These are phyloP conservation scores for Microchrysa polita DNA, from an alignment of 2,888 invertebrate species.

Conservation along the genomic window DNA sequence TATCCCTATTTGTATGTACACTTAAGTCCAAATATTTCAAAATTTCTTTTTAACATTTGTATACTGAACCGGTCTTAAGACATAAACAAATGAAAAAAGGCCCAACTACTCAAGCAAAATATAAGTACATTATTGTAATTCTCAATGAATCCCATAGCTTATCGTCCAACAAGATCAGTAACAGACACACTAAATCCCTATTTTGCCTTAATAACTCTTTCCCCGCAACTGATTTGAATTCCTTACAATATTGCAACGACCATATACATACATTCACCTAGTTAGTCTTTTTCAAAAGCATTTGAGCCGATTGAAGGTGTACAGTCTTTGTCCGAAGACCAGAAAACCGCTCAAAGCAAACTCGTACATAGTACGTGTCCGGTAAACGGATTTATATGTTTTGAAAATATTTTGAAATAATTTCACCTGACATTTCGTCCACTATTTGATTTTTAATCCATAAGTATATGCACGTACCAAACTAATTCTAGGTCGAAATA, in stretches of 20 bases:
- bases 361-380: background rate
- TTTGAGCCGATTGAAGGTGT: constrained; percentile 20
- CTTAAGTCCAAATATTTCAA: too few species aligned
- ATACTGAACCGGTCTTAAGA: too few species aligned
- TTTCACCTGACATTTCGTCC: constrained; percentile 44
- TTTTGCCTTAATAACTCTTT: constrained; percentile 31
- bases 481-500: constrained; percentile 17
- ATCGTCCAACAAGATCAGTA: constrained; percentile 32
- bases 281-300: background rate
- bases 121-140: constrained; percentile 29
- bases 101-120: constrained; percentile 1
- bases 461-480: constrained; percentile 9
- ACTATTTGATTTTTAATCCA: constrained; percentile 29
- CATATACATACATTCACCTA: background rate
- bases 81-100: background rate
- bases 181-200: constrained; percentile 15
- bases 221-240: constrained; percentile 32
- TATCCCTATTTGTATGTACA: too few species aligned
- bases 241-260: constrained; percentile 2
- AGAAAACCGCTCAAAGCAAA: background rate
- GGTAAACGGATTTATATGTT: constrained; percentile 44
- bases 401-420: constrained; percentile 47
- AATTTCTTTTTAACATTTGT: too few species aligned
- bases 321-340: background rate
- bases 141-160: background rate